phyloP scores from a whole-genome alignment of 64 coral and sea anemone species.

The Montipora capricornis region DNA sequence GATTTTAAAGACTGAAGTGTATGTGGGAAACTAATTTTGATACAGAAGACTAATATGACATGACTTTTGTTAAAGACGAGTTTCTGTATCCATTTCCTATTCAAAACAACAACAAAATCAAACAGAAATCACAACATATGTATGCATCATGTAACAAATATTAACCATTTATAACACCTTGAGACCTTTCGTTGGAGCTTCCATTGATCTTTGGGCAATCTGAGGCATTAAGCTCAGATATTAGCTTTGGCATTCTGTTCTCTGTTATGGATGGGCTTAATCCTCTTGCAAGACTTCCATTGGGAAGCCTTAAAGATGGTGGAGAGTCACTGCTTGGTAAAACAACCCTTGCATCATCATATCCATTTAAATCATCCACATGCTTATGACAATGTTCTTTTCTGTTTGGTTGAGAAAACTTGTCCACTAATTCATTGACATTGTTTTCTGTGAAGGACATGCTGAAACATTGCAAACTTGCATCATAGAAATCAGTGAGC shows the following conservation, averaged over 20 bases:
- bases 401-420: not conserved
- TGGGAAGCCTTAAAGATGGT: not conserved
- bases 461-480: not conserved
- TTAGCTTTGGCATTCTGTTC: not conserved
- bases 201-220: not conserved
- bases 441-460: not conserved
- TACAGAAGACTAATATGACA: not conserved
- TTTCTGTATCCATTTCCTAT: too few relatives aligned
- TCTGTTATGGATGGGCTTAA: not conserved
- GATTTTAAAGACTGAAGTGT: too few relatives aligned
- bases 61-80: not conserved
- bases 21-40: not conserved
- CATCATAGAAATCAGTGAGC: not conserved
- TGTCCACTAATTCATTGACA: not conserved
- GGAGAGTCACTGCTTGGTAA: not conserved
- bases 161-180: not conserved
- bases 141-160: not conserved
- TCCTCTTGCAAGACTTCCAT: constrained; percentile 14
- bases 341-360: too few relatives aligned
- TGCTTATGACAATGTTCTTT: not conserved
- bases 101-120: too few relatives aligned
- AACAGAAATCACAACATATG: too few relatives aligned
- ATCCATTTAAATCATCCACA: not conserved
- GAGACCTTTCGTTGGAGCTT: not conserved
- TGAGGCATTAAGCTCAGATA: not conserved